Evolutionary conservation across 2,888 invertebrate genomes (phyloP).

Genomic region (Rhodophaea formosa): DNA sequence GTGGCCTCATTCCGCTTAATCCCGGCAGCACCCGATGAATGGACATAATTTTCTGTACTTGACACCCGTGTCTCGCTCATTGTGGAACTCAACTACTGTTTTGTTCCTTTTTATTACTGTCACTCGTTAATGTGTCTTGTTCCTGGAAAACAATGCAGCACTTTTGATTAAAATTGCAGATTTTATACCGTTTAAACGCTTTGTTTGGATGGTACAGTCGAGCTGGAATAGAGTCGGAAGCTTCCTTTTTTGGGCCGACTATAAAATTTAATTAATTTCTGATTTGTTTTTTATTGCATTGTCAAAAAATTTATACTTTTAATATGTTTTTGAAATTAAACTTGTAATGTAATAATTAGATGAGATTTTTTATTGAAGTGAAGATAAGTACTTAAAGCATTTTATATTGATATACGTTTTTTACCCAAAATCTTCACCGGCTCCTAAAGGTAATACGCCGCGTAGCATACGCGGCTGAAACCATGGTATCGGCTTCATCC

Average conservation of each 20-base stretch:
- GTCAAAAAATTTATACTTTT: too few relatives aligned
- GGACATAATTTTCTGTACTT: constrained; percentile 79
- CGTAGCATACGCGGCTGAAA: too few relatives aligned
- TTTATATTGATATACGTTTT: too few relatives aligned
- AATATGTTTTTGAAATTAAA: too few relatives aligned
- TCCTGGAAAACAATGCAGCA: constrained; percentile 11
- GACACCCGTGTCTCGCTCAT: constrained; percentile 71
- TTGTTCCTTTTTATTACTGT: constrained; percentile 69
- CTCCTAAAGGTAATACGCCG: too few relatives aligned
- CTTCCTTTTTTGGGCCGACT: background rate
- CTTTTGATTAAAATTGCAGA: constrained; percentile 12
- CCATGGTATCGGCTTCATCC: too few relatives aligned
- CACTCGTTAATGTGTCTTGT: constrained; percentile 41
- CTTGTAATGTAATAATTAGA: too few relatives aligned
- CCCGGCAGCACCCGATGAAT: constrained; percentile 70
- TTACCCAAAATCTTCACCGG: too few relatives aligned
- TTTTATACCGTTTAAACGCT: constrained; percentile 2
- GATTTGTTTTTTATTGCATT: background rate
- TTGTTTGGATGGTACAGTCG: background rate
- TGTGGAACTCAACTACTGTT: constrained; percentile 60
- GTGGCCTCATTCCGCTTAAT: constrained; percentile 73
- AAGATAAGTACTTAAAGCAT: too few relatives aligned
- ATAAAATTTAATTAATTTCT: background rate
- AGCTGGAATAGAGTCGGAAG: background rate
- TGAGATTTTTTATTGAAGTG: too few relatives aligned